phyloP scores from a whole-genome alignment of 2,888 invertebrate species.

The Frankliniella intonsa region DNA sequence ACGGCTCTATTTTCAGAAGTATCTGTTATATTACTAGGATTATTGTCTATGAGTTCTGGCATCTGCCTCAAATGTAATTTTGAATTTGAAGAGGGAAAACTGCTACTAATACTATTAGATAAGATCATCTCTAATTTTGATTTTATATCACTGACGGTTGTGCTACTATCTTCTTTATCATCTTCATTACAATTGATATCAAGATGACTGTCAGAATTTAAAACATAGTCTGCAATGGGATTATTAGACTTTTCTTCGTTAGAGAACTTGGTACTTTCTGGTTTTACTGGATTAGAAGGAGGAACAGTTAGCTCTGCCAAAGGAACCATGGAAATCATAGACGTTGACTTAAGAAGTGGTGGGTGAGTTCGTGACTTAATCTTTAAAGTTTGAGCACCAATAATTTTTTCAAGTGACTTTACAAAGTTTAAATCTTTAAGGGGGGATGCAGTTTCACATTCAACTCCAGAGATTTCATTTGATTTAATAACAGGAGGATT shows the following conservation, averaged over 20 bases:
- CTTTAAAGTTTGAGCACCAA: background rate
- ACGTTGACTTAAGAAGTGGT: background rate
- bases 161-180: background rate
- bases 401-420: background rate
- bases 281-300: background rate
- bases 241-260: background rate
- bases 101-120: background rate
- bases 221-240: no score
- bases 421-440: background rate
- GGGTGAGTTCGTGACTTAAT: background rate
- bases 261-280: background rate
- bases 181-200: background rate
- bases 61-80: background rate
- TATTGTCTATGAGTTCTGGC: background rate
- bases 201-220: background rate
- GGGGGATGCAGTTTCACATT: background rate
- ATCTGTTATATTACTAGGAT: background rate
- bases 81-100: background rate
- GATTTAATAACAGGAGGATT: background rate
- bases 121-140: background rate
- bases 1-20: background rate
- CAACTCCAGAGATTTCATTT: background rate
- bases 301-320: background rate
- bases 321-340: background rate
- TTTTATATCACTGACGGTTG: background rate